Conservation (phyloP, 2,113 vertebrate species). For the Lepus americanus region DNA sequence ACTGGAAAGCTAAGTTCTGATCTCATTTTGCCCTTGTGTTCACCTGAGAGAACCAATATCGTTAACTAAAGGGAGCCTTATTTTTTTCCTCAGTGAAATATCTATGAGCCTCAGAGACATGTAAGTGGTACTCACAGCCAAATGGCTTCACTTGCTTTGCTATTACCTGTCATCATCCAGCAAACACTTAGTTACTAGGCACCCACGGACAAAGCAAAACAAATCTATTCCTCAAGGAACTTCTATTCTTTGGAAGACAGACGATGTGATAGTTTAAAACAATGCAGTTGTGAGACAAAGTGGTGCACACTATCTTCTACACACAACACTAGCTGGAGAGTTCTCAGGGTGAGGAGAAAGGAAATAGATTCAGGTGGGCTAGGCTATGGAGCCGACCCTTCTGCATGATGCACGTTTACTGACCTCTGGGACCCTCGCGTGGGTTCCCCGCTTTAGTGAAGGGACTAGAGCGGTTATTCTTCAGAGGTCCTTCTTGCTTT, state of each 20-base stretch:
- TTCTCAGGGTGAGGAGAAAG: not conserved
- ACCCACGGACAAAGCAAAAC: not conserved
- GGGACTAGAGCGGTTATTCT: not conserved
- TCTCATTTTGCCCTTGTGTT: not conserved
- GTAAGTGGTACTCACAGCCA: not conserved
- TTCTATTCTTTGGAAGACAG: not conserved
- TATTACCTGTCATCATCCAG: not conserved
- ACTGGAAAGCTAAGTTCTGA: not conserved
- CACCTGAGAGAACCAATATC: not conserved
- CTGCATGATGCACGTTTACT: not conserved
- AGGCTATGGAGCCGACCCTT: not conserved
- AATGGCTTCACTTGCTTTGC: not conserved
- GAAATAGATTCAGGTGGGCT: not conserved
- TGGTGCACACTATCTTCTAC: no score
- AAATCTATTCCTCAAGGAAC: not conserved
- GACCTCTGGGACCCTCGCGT: not conserved
- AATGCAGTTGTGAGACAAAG: not conserved
- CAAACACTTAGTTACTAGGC: not conserved
- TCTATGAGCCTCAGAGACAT: not conserved
- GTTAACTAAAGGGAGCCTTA: not conserved
- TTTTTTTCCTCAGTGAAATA: not conserved
- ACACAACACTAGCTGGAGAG: no score
- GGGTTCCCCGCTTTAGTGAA: not conserved
- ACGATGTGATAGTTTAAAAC: not conserved
- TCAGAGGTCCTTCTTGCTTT: slow-evolving; percentile 9